Conservation (phyloP, 2,888 invertebrate species). For the Cheilosia variabilis region DNA sequence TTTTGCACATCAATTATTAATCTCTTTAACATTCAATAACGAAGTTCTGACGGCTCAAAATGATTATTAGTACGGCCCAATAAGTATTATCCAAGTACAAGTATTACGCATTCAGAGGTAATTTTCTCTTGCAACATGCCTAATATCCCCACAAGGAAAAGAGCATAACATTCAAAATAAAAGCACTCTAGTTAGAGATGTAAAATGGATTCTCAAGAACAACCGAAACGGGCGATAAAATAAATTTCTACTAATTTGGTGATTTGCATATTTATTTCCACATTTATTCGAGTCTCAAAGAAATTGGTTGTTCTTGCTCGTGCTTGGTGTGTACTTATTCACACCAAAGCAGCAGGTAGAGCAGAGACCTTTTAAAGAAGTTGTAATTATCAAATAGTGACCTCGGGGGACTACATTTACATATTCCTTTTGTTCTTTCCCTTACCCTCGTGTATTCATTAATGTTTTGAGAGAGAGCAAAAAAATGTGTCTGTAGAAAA, state of each 20-base stretch:
- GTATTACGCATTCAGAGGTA: too few species aligned
- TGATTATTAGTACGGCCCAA: too few species aligned
- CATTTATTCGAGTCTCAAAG: conserved; percentile 14
- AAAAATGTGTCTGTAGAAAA: not conserved
- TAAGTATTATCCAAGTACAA: too few species aligned
- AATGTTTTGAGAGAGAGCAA: conserved; percentile 4
- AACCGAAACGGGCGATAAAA: conserved; percentile 16
- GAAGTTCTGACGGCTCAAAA: too few species aligned
- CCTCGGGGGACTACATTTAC: conserved; percentile 35
- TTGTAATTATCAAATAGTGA: conserved; percentile 36
- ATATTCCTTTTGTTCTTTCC: conserved; percentile 6
- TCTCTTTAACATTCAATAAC: too few species aligned
- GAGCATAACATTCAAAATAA: too few species aligned
- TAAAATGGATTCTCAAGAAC: too few species aligned
- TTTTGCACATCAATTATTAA: too few species aligned
- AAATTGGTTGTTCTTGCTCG: conserved; percentile 19
- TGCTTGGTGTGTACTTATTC: conserved; percentile 7
- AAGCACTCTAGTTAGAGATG: too few species aligned
- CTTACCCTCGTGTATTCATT: not conserved
- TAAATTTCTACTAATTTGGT: conserved; percentile 49
- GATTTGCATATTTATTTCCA: conserved; percentile 39
- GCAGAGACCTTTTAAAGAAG: conserved; percentile 7
- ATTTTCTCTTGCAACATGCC: too few species aligned
- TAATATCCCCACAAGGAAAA: too few species aligned
- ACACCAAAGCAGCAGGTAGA: conserved; percentile 14